Base-by-base conservation (phyloP, 2,888 invertebrate species). In the Anaspis maculata region DNA sequence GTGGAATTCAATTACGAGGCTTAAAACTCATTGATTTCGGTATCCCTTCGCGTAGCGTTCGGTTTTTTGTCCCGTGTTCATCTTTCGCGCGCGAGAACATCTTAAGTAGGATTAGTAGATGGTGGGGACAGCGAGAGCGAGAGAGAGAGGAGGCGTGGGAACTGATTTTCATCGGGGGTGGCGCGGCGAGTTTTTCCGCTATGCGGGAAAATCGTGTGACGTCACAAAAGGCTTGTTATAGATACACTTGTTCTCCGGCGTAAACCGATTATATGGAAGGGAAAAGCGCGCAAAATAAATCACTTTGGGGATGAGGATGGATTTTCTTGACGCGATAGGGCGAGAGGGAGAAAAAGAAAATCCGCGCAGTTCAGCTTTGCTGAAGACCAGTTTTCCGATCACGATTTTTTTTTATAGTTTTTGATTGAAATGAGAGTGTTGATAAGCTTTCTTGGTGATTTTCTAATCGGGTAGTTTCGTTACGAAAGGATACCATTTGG, bases 181-280 rank as follows among this genome's bases (percentile, higher is more conserved):
- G 19, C 5, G 19, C 5, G n/a, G n/a, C n/a, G n/a, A 5, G 19
- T 9, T 19, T 19, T 19, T 19, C 19, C 19, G 19, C 19, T 5
- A 19, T 19, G 11, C 25, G 31, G 19, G n/a, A 14, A 16, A 13
- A 21, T 10, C 11, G 27, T 7, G 23, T 15, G 26, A 11, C 16
- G 9, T 9, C 21, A 28, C 24, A 34, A 19, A 25, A 33, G 22
- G 19, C 14, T 34, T 39, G 37, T 43, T 37, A 41, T 37, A 37
- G 40, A 43, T 35, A 44, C 50, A 52, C 49, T 49, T 48, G 48
- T 51, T 50, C 45, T 42, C 39, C 5, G 19, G 19, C 25, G 37
- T 39, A 54, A 54, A 52, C 51, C 51, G 54, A 52, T 54, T 54
- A 54, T n/a, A 16, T 22, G 27, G 13, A 42, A 45, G 34, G 38